These are phyloP conservation scores for Philonicus albiceps DNA, from an alignment of 2,888 invertebrate species.

Conservation along the genomic window DNA sequence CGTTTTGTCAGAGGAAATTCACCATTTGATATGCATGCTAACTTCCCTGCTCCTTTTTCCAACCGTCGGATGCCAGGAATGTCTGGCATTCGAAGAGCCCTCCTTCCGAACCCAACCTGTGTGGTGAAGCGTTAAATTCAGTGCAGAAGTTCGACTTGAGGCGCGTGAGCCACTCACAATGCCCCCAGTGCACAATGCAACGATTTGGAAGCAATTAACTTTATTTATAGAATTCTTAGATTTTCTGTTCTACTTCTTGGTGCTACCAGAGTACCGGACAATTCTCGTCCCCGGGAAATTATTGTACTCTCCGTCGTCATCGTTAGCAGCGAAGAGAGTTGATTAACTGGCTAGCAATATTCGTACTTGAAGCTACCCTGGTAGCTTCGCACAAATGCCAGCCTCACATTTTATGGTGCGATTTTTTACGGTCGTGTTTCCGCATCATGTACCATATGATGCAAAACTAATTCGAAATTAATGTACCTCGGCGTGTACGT, in stretches of 20 bases:
- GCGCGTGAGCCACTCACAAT: constrained; percentile 25
- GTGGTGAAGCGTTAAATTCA: constrained; percentile 46
- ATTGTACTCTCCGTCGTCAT: background rate
- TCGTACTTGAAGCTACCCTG: background rate
- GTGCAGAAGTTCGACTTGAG: constrained; percentile 47
- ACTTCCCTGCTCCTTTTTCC: background rate
- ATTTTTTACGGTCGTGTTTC: constrained; percentile 54
- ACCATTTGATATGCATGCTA: constrained; percentile 29
- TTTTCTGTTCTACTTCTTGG: constrained; percentile 11
- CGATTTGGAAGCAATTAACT: constrained; percentile 49
- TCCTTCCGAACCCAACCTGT: background rate
- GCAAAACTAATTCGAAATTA: constrained; percentile 65
- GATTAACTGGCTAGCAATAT: background rate
- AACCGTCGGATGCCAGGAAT: constrained; percentile 38
- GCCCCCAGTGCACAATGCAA: constrained; percentile 40
- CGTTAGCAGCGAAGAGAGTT: background rate
- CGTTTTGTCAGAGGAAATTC: constrained; percentile 17
- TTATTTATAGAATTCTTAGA: constrained; percentile 46
- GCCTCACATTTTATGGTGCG: constrained; percentile 38
- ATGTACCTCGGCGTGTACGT: constrained; percentile 55
- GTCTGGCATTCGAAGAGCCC: constrained; percentile 18
- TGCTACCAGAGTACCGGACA: background rate
- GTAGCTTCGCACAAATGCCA: constrained; percentile 33
- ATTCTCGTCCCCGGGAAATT: background rate
- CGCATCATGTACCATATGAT: constrained; percentile 64